phyloP scores from a whole-genome alignment of 2,888 invertebrate genomes.

The Meiosimyza platycephala region DNA sequence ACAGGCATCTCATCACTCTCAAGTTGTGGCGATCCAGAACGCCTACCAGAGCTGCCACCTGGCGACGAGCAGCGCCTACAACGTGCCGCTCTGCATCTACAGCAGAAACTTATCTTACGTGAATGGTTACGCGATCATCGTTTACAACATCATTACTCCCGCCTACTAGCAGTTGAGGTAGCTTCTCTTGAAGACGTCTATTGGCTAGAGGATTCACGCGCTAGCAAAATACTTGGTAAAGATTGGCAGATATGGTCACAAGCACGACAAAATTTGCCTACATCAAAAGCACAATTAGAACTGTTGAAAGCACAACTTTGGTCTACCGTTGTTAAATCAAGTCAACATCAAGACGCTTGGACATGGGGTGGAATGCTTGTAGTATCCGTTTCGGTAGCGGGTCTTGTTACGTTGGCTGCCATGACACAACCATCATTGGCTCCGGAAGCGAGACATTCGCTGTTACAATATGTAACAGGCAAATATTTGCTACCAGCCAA shows the following conservation, averaged over 20 bases:
- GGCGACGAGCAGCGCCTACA: conserved; percentile 86
- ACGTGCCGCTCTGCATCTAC: conserved; percentile 82
- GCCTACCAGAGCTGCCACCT: conserved; percentile 83
- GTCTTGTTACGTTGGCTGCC: conserved; percentile 88
- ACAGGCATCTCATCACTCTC: conserved; percentile 86
- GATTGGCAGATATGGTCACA: conserved; percentile 84
- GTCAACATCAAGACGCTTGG: conserved; percentile 90
- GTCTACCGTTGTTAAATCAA: conserved; percentile 87
- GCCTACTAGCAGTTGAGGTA: conserved; percentile 82
- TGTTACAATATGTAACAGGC: conserved; percentile 91
- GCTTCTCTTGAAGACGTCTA: conserved; percentile 90
- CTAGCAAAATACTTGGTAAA: conserved; percentile 80
- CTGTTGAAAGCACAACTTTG: conserved; percentile 84
- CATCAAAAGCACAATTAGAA: conserved; percentile 82
- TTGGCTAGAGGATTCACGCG: conserved; percentile 87
- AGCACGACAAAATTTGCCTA: conserved; percentile 84
- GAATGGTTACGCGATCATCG: conserved; percentile 85
- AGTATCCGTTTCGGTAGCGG: conserved; percentile 89
- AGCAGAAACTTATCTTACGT: conserved; percentile 84
- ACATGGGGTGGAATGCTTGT: conserved; percentile 94
- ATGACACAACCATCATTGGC: conserved; percentile 92
- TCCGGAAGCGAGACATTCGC: conserved; percentile 89
- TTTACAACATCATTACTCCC: conserved; percentile 79
- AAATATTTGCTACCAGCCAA: conserved; percentile 90
- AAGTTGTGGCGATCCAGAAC: conserved; percentile 81